Evolutionary conservation across 1,140 invertebrate species (phyloP), one percentile per base, ranked within the genome.

Genomic region (Zaprionus vittiger): DNA sequence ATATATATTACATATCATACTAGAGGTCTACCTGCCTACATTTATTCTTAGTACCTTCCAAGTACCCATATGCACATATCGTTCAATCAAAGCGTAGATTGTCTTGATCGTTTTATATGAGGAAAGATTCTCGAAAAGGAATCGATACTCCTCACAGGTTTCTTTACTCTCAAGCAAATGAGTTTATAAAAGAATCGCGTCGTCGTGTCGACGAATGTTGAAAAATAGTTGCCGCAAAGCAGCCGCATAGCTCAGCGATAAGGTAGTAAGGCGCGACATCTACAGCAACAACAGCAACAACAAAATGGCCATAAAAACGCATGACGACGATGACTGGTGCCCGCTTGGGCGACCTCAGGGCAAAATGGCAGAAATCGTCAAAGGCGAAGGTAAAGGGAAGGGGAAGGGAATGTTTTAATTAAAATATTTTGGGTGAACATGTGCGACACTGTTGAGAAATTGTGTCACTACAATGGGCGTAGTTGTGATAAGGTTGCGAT

Each of bases 281-380:
- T 49, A 49, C 65, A 78, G 57, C 75, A 56, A 77, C 9, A 31
- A 49, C 65, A 78, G 56, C 67, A 56, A 77, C 31, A 11, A 57
- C 75, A 56, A 77, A 74, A 71, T 73, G 56, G 69, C 73, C 73
- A 89, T 89, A 87, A 89, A 79, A 89, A 67, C 74, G 62, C 73
- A 87, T 86, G 84, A 89, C 84, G 74, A 65, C 47, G 55, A 54
- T 67, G 82, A 81, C 63, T 83, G 73, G 73, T 52, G 9, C 47
- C 4, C 5, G 17, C 47, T 52, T 5, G 47, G 47, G 20, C 47
- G n/a, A 47, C n/a, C 41, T 47, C 41, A 47, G 41, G 6, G n/a
- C 57, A 80, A 78, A 84, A 84, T 85, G 82, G 75, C 61, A 12
- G 64, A 24, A 44, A 44, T 9, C 6, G 22, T 63, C 59, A 37